Evolutionary conservation across 1,140 invertebrate genomes (phyloP).

Genomic region (Reticulitermes speratus): DNA sequence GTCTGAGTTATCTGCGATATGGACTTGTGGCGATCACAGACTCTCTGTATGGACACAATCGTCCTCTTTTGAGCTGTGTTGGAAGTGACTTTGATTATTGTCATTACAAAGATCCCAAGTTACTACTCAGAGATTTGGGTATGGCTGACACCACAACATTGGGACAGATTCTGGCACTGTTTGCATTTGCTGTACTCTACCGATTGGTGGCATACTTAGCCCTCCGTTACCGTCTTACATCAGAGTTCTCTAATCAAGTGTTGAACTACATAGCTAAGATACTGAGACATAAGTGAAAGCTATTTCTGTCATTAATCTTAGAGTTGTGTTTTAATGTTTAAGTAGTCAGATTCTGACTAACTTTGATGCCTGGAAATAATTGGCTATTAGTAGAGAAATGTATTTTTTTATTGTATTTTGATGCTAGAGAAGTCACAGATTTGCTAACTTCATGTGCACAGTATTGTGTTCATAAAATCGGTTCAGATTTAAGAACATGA

Average conservation of each 20-base stretch:
- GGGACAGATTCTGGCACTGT: constrained; percentile 48
- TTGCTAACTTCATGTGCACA: too few relatives aligned
- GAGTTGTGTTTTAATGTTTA: too few relatives aligned
- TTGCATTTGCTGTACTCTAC: constrained; percentile 49
- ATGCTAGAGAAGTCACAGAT: too few relatives aligned
- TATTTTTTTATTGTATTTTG: too few relatives aligned
- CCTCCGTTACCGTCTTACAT: constrained; percentile 47
- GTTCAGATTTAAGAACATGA: too few relatives aligned
- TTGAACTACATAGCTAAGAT: constrained; percentile 50
- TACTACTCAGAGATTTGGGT: constrained; percentile 67
- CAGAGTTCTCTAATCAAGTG: constrained; percentile 51
- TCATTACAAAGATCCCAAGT: constrained; percentile 62
- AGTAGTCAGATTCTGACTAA: too few relatives aligned
- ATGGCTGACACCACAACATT: constrained; percentile 49
- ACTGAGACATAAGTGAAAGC: constrained; percentile 45
- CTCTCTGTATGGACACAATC: constrained; percentile 71
- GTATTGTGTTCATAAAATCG: too few relatives aligned
- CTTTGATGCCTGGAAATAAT: too few relatives aligned
- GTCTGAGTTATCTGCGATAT: constrained; percentile 72
- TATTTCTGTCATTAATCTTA: background rate
- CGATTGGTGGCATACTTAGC: constrained; percentile 49
- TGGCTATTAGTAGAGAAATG: too few relatives aligned
- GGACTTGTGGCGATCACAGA: constrained; percentile 70
- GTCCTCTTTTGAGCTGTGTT: constrained; percentile 62
- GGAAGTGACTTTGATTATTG: constrained; percentile 60